Conservation (phyloP, 2,888 invertebrate species). For the Sphaerophoria rueppellii region DNA sequence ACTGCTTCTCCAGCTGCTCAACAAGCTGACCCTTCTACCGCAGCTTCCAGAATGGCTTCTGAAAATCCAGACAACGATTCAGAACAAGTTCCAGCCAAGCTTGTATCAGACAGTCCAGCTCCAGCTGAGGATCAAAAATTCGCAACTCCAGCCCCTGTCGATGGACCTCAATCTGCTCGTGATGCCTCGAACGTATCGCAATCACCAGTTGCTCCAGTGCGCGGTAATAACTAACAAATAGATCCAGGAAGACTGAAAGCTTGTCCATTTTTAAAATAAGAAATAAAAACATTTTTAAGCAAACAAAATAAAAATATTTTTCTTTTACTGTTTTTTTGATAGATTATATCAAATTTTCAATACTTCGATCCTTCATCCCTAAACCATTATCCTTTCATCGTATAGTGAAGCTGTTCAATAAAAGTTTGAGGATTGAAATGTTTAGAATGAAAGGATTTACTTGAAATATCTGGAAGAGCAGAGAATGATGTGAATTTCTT, state of each 20-base stretch:
- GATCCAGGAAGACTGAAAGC: constrained; percentile 52
- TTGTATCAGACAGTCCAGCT: constrained; percentile 24
- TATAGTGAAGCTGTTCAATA: no score
- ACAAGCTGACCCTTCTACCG: neutral
- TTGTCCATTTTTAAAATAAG: constrained; percentile 47
- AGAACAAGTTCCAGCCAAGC: constrained; percentile 36
- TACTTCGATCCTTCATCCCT: no score
- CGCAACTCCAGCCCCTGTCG: constrained; percentile 55
- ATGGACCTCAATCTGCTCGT: constrained; percentile 25
- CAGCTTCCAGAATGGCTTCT: neutral
- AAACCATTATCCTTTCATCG: no score
- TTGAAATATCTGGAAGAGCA: no score
- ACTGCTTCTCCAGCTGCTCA: neutral
- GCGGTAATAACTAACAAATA: constrained; percentile 25
- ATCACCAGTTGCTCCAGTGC: constrained; percentile 58
- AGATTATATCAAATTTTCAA: neutral
- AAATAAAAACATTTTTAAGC: neutral
- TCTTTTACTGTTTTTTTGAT: neutral
- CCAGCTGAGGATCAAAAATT: constrained; percentile 8
- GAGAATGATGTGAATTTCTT: neutral
- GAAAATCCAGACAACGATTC: constrained; percentile 33
- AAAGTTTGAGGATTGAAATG: no score
- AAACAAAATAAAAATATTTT: neutral
- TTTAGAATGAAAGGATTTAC: no score
- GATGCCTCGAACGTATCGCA: constrained; percentile 28